A percentile compares a stretch with the other conserved stretches of the same genome.
phyloP scores from a whole-genome alignment of 2,888 invertebrate genomes.

The Mythimna vitellina region DNA sequence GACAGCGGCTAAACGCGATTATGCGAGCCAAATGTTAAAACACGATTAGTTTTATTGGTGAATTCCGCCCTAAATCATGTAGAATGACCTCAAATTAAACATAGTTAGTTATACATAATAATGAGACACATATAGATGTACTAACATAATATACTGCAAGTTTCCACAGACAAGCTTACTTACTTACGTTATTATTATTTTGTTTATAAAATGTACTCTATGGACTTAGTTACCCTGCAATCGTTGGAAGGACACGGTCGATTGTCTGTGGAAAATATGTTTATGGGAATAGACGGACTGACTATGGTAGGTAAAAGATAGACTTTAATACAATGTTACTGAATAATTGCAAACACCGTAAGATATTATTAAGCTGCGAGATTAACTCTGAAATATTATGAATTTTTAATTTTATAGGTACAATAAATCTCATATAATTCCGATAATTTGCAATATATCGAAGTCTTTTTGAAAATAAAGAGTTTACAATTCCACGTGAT shows the following conservation, averaged over 20 bases:
- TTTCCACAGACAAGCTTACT: conserved; percentile 75
- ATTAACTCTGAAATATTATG: too few relatives aligned
- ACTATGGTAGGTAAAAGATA: conserved; percentile 3
- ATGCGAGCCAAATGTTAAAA: too few relatives aligned
- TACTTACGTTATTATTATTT: conserved; percentile 69
- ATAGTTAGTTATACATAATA: conserved; percentile 19
- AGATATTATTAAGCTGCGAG: too few relatives aligned
- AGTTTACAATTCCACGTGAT: too few relatives aligned
- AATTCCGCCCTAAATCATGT: too few relatives aligned
- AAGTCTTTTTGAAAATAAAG: too few relatives aligned
- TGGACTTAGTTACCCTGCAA: conserved; percentile 79
- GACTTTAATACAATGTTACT: neutral
- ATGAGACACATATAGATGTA: conserved; percentile 45
- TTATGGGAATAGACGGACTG: conserved; percentile 58
- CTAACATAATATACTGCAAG: conserved; percentile 39
- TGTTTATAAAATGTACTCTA: conserved; percentile 74
- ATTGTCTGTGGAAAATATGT: conserved; percentile 71
- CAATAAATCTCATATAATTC: too few relatives aligned
- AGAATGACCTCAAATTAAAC: conserved; percentile 31
- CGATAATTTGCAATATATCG: too few relatives aligned
- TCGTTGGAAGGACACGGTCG: conserved; percentile 68
- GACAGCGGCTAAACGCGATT: too few relatives aligned
- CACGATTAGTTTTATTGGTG: too few relatives aligned
- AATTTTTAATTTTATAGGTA: too few relatives aligned
- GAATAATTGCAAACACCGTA: too few relatives aligned